Conservation (phyloP, 2,797 vertebrate genomes). For the Sebastes alutus region DNA sequence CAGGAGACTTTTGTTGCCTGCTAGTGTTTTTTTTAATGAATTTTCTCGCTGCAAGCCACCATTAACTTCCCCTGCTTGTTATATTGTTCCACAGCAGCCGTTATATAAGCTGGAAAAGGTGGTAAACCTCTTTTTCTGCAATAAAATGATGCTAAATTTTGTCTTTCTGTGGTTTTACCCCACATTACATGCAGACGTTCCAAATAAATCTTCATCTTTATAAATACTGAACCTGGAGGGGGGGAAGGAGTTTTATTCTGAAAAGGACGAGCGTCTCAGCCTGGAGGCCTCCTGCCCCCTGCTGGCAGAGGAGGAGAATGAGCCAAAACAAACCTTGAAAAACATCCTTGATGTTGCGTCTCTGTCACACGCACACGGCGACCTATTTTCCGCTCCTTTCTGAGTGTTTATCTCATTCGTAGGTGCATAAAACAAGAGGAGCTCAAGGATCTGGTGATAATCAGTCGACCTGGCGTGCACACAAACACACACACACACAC, state of each 20-base stretch:
- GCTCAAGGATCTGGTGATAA: constrained; percentile 30
- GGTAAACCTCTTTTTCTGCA: neutral
- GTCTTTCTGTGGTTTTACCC: neutral
- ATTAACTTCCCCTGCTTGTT: neutral
- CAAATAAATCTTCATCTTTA: neutral
- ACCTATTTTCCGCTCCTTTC: constrained; percentile 29
- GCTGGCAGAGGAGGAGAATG: constrained; percentile 42
- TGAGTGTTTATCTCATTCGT: constrained; percentile 12
- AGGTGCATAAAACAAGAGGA: neutral
- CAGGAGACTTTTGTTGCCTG: neutral
- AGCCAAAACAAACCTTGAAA: neutral
- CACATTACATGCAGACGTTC: neutral
- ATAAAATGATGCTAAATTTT: neutral
- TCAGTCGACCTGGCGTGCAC: neutral
- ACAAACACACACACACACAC: neutral
- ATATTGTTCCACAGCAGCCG: neutral
- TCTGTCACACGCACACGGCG: neutral
- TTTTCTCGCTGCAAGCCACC: neutral
- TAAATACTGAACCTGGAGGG: neutral
- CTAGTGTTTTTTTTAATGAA: neutral
- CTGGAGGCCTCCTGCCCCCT: constrained; percentile 65
- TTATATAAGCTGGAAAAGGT: neutral
- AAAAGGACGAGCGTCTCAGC: neutral
- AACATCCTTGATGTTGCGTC: neutral
- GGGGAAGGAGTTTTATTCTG: neutral